A percentile compares a stretch with the other conserved stretches of the same genome.
Conservation (phyloP, 2,797 vertebrate species). For the Gephyroberyx darwinii region DNA sequence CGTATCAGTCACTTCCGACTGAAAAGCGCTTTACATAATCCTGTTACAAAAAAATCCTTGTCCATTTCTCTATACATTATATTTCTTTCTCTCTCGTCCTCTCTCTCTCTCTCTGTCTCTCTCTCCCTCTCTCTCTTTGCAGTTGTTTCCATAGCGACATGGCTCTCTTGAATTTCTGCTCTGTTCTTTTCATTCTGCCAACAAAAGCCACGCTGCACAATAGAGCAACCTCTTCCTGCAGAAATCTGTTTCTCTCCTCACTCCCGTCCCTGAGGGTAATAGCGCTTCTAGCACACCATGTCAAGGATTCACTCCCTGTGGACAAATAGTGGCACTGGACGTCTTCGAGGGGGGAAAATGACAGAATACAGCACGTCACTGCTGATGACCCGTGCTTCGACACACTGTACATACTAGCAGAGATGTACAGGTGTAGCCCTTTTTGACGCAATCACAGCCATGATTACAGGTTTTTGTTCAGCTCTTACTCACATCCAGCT, state of each 20-base stretch:
- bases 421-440: constrained; percentile 39
- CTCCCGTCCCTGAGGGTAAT: constrained; percentile 52
- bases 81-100: constrained; percentile 23
- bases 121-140: constrained; percentile 69
- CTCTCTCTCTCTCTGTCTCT: constrained; percentile 20
- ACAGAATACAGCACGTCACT: too few species aligned
- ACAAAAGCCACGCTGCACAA: constrained; percentile 83
- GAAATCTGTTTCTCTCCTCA: constrained; percentile 64
- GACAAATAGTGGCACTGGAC: constrained; percentile 24
- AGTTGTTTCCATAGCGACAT: constrained; percentile 86
- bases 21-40: constrained; percentile 26
- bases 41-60: constrained; percentile 67
- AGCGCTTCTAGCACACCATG: neutral
- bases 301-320: too few species aligned
- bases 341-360: too few species aligned
- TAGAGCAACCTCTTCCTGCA: constrained; percentile 78
- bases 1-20: neutral
- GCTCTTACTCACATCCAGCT: constrained; percentile 51
- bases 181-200: constrained; percentile 80
- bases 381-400: constrained; percentile 18
- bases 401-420: constrained; percentile 28
- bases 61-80: constrained; percentile 72
- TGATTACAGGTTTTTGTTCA: constrained; percentile 52
- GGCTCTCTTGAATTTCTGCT: constrained; percentile 81
- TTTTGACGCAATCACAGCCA: constrained; percentile 7